Evolutionary conservation across 2,888 invertebrate species (phyloP), one percentile per base, ranked within the genome.

Genomic region (Stramonita haemastoma): DNA sequence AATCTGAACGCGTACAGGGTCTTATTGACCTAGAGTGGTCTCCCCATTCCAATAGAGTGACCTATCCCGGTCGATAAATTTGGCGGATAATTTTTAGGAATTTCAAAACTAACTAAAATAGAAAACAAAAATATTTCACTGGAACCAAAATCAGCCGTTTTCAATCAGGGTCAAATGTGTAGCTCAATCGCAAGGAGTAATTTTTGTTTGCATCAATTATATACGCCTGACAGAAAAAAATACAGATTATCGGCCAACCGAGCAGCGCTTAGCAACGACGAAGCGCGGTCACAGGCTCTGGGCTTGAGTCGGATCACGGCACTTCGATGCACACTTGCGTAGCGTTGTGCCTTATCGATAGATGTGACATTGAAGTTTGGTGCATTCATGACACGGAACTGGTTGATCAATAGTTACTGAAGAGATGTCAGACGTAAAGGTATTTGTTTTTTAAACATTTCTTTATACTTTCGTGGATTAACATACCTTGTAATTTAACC

Each of bases 191-290:
- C 46, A 46, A 46, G 8, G 46, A 46, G 46, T 46, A 46, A 46
- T 46, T 46, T 46, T 46, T 46, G 46, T 46, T 46, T 46, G 46
- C 8, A 46, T 46, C 46, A 46, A 46, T 46, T 46, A 46, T 46
- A 46, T 46, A 46, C 46, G 46, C 46, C 46, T 8, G 46, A 46
- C 8, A 46, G 46, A 46, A 46, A 46, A 8, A 46, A 46, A 46
- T 46, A 57, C 19, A 85, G n/a, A 85, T 22, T 85, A n/a, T 86
- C 81, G 34, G n/a, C 26, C 17, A 32, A 46, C 11, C 88, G 89
- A 89, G 89, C 85, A 73, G 89, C 85, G 85, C 89, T 46, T 89
- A 89, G 89, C 89, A 89, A 89, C 89, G 89, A 66, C 84, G 32
- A 56, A 85, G 85, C 85, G 85, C 70, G 84, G 85, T 73, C 89